Conservation (phyloP, 2,888 invertebrate species). For the Bellardia bayeri region DNA sequence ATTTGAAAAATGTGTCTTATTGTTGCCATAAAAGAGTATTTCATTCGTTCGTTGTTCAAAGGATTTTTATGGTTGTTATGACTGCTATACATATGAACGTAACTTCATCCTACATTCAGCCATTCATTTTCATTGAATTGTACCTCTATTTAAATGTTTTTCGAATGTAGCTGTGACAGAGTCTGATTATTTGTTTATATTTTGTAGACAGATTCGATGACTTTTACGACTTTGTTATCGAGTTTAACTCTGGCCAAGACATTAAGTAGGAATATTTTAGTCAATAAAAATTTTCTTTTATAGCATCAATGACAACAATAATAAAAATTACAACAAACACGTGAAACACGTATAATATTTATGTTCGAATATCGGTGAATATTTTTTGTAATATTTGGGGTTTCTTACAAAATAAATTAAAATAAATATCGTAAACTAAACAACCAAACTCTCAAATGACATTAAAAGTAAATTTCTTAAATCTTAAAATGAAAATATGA, state of each 20-base stretch:
- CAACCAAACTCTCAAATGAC: neutral
- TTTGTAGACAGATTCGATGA: conserved; percentile 32
- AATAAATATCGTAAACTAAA: neutral
- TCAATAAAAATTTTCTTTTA: conserved; percentile 40
- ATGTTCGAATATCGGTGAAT: neutral
- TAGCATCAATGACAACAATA: neutral
- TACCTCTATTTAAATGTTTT: conserved; percentile 8
- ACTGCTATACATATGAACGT: conserved; percentile 1
- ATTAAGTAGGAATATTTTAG: conserved; percentile 39
- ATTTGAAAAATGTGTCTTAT: conserved; percentile 61
- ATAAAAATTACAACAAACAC: neutral
- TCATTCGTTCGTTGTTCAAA: neutral
- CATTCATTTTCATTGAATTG: neutral
- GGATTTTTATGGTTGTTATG: conserved; percentile 45
- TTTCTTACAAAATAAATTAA: neutral
- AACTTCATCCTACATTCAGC: neutral
- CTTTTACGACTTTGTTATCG: conserved; percentile 24
- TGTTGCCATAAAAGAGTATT: conserved; percentile 52
- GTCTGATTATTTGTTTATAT: conserved; percentile 43
- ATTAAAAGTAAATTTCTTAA: neutral
- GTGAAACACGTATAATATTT: conserved; percentile 16
- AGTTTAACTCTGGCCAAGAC: conserved; percentile 32
- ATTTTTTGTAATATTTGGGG: neutral
- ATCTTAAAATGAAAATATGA: neutral
- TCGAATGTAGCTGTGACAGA: neutral